A percentile compares a stretch with the other conserved stretches of the same genome.
Conservation (phyloP, 2,888 invertebrate genomes). For the Callyntrura guangdongensis region DNA sequence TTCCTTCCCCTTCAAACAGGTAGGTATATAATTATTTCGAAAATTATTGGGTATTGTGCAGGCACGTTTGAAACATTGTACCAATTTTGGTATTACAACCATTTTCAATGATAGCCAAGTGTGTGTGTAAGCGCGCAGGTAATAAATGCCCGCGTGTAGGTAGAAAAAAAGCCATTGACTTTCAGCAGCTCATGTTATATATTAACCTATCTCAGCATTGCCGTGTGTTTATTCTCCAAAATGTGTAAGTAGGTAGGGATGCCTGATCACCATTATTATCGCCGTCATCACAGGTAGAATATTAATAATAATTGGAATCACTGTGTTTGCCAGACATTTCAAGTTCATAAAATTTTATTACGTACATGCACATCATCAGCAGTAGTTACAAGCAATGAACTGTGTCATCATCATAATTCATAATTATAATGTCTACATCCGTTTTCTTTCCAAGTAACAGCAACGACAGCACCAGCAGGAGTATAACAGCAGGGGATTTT, state of each 20-base stretch:
- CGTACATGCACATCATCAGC: background rate
- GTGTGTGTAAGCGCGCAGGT: too few relatives aligned
- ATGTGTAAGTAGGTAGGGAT: constrained; percentile 3
- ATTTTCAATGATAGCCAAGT: background rate
- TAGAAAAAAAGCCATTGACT: background rate
- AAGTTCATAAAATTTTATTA: constrained; percentile 8
- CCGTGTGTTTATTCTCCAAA: background rate
- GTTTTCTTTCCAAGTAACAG: background rate
- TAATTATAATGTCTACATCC: constrained; percentile 18
- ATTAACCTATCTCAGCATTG: background rate
- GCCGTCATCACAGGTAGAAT: background rate
- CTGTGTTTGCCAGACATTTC: background rate
- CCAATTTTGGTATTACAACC: background rate
- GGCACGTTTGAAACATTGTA: background rate
- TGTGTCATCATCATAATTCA: constrained; percentile 23
- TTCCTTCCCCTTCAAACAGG: background rate
- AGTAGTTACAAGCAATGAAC: constrained; percentile 1
- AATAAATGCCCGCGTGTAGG: too few relatives aligned
- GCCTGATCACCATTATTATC: background rate
- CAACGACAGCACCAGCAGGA: too few relatives aligned
- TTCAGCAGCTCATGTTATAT: background rate
- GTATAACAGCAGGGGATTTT: background rate
- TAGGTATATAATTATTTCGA: background rate
- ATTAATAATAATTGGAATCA: background rate
- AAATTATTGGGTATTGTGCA: background rate